Percentiles rank a stretch among this genome's conserved stretches.
Evolutionary conservation across 2,797 vertebrate genomes (phyloP).

Genomic region (Mormyrops boulengeri): DNA sequence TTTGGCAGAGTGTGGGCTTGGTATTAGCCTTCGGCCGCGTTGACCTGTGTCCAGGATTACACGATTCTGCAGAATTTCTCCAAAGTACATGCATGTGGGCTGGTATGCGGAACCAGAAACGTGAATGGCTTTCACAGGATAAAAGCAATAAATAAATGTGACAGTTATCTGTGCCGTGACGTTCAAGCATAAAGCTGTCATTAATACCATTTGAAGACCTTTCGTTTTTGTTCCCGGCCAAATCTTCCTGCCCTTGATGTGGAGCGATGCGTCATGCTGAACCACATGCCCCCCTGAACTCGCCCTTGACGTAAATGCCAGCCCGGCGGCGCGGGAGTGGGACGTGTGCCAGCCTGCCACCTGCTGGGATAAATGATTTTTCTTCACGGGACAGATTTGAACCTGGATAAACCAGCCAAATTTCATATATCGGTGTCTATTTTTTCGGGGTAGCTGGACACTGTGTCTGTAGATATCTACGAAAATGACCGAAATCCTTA

Average conservation of each 20-base stretch:
- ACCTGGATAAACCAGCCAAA: background rate
- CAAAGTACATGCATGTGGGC: background rate
- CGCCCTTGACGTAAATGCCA: background rate
- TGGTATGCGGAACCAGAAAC: background rate
- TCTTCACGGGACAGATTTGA: background rate
- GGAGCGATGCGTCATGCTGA: background rate
- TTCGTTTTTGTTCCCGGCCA: background rate
- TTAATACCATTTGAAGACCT: background rate
- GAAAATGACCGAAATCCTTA: background rate
- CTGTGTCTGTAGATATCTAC: background rate
- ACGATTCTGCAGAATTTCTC: background rate
- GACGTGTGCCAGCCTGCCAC: background rate
- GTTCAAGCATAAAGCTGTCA: background rate
- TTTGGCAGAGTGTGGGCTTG: background rate
- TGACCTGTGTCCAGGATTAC: background rate
- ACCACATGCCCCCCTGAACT: background rate
- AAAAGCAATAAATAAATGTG: background rate
- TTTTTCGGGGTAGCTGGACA: background rate
- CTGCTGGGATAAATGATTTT: background rate
- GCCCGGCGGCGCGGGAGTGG: background rate
- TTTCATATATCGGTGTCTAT: background rate
- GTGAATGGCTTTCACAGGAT: background rate
- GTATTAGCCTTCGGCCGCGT: background rate
- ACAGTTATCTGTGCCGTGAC: background rate
- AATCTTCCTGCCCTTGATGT: background rate